Base-by-base conservation (phyloP, 2,888 invertebrate genomes). In the Homarus gammarus region DNA sequence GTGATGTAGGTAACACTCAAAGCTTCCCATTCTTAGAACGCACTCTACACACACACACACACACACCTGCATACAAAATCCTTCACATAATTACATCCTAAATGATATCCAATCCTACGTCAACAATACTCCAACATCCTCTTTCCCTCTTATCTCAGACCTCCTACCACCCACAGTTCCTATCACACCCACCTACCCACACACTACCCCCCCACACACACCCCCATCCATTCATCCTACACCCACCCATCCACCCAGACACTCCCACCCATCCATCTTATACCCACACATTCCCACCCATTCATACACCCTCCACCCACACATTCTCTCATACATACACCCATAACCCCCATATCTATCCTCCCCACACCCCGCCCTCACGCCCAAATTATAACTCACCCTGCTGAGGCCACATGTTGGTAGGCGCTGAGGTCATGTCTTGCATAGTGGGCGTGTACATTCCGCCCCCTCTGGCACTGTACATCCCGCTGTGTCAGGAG, bases 341-440 rank as follows among this genome's bases (percentile, higher is more conserved):
- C 5, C 44, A 44, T 12, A 44, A 5, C 5, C 44, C 5, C 44
- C 44, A 44, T 12, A 44, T 44, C 6, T 44, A 44, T 3, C 40
- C 27, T 12, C 44, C 0, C 31, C 36, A 49, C 61, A 49, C 22
- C 22, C 12, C 31, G 6, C n/a, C 22, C 2, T 1, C 22, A n/a
- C 10, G n/a, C 68, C 40, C 78, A 2, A 5, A 18, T 22, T 72
- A n/a, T n/a, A n/a, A 31, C 77, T 64, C n/a, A 85, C 85, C 78
- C 15, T 85, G 78, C n/a, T 85, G 85, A 1, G 85, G 44, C 85
- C 85, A 85, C 85, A 85, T 85, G 36, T 77, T 85, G 33, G 85
- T 31, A 6, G 85, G 49, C 12, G 64, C 8, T 2, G 22, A 22
- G 0, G 68, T 27, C n/a, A 78, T 68, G 33, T 85, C 85, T 36